Conservation (phyloP, 2,888 invertebrate species). For the Patella depressa region DNA sequence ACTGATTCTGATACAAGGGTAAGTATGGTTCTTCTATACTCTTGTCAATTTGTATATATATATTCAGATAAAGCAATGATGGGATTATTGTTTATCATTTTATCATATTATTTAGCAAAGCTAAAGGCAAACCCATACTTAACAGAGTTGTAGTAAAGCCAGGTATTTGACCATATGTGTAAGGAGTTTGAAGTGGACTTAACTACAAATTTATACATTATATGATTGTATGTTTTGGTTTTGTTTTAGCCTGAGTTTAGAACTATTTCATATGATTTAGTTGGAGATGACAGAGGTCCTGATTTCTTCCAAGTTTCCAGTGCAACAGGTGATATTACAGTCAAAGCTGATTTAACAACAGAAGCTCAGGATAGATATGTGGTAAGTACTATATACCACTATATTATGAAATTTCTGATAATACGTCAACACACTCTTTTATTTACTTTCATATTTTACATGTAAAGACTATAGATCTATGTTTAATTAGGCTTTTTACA, state of each 20-base stretch:
- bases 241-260: constrained; percentile 50
- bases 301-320: constrained; percentile 51
- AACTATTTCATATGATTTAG: constrained; percentile 45
- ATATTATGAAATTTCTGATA: not conserved
- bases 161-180: too few relatives aligned
- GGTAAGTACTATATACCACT: constrained; percentile 37
- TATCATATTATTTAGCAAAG: too few relatives aligned
- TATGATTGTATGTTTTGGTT: not conserved
- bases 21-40: constrained; percentile 17
- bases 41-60: too few relatives aligned
- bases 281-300: constrained; percentile 63
- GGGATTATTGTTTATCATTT: too few relatives aligned
- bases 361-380: constrained; percentile 40
- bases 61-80: too few relatives aligned
- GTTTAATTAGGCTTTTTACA: too few relatives aligned
- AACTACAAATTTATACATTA: too few relatives aligned
- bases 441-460: not conserved
- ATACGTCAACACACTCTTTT: not conserved
- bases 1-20: constrained; percentile 47
- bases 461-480: too few relatives aligned
- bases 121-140: too few relatives aligned
- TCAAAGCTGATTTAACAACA: constrained; percentile 42
- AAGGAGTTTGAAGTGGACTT: too few relatives aligned
- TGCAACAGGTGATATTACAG: constrained; percentile 12
- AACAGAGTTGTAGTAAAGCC: too few relatives aligned